A percentile compares a stretch with the other conserved stretches of the same genome.
Conservation (phyloP, 2,797 vertebrate species). For the Gymnothorax javanicus region DNA sequence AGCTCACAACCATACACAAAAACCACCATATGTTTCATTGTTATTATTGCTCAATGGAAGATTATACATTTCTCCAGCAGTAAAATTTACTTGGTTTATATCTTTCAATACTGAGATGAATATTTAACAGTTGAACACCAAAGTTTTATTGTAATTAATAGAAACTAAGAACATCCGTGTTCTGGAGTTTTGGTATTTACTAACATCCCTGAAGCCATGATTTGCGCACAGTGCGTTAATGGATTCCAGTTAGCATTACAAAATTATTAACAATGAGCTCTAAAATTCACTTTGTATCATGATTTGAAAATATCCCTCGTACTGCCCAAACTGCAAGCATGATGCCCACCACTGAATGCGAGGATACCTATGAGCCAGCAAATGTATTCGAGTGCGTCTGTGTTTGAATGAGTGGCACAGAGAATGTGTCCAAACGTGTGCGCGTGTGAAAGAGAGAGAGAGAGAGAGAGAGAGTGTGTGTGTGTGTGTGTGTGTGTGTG, state of each 20-base stretch:
- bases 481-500: conserved; percentile 1
- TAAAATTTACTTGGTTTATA: background rate
- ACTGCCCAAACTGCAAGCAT: background rate
- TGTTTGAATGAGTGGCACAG: background rate
- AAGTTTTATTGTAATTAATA: background rate
- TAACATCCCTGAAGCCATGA: background rate
- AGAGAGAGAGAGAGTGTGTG: background rate
- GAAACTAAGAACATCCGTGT: background rate
- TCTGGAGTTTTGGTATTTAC: background rate
- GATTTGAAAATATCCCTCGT: background rate
- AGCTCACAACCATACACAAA: background rate
- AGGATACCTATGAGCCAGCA: background rate
- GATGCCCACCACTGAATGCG: background rate
- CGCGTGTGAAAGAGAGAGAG: background rate
- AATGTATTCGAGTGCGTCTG: conserved; percentile 34
- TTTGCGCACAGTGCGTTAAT: background rate
- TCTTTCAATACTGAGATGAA: background rate
- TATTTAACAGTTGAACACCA: background rate
- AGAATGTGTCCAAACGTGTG: background rate
- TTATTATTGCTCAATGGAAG: conserved; percentile 4
- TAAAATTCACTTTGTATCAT: background rate
- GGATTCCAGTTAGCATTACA: background rate
- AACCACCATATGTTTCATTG: conserved; percentile 23
- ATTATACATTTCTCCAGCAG: background rate
- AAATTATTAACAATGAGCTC: background rate